phyloP scores from a whole-genome alignment of 2,797 vertebrate genomes.

The Gallinago stenura region DNA sequence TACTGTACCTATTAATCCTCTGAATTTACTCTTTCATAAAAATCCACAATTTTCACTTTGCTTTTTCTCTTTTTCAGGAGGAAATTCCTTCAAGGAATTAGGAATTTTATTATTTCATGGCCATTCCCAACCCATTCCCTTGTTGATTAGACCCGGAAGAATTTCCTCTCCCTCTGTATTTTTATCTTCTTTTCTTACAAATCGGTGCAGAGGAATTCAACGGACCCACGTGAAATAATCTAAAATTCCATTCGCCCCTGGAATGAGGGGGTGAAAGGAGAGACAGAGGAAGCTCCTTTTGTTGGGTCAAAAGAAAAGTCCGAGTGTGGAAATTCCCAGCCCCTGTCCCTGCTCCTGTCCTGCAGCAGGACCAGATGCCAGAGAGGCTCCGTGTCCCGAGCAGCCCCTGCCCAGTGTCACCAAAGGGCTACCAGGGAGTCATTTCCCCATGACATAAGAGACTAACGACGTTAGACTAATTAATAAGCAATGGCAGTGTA shows the following conservation, averaged over 20 bases:
- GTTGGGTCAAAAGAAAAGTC: background rate
- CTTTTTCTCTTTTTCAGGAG: background rate
- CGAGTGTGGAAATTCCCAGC: background rate
- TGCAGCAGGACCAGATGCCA: background rate
- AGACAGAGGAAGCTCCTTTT: background rate
- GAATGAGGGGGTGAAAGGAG: background rate
- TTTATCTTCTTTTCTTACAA: background rate
- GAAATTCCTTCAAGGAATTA: background rate
- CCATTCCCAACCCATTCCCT: background rate
- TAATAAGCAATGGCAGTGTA: slow-evolving; percentile 44
- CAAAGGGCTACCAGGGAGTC: background rate
- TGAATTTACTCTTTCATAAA: background rate
- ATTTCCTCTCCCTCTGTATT: background rate
- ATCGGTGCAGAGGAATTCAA: background rate
- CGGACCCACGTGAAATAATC: background rate
- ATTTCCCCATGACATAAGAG: background rate
- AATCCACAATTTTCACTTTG: background rate
- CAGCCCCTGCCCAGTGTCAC: background rate
- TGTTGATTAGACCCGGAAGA: background rate
- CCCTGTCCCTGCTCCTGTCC: background rate
- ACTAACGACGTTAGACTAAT: background rate
- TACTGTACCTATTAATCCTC: background rate
- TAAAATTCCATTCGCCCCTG: no score
- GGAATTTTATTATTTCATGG: background rate
- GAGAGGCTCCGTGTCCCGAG: rapidly evolving